A percentile compares a stretch with the other conserved stretches of the same genome.
Conservation (phyloP, 2,113 vertebrate species). For the Pachypanchax playfairii region DNA sequence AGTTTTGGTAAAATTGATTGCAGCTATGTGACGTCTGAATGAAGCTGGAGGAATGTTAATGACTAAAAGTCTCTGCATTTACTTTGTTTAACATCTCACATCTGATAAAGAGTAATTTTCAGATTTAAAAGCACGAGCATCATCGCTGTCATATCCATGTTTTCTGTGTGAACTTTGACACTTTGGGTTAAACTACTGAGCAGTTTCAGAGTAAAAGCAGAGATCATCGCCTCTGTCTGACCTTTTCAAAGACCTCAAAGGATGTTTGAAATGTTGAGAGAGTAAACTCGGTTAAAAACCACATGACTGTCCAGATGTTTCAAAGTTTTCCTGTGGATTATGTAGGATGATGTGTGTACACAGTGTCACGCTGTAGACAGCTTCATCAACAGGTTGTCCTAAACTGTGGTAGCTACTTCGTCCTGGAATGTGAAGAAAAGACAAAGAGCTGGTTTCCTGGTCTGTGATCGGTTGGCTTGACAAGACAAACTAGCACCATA, state of each 20-base stretch:
- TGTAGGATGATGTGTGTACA: conserved; percentile 19
- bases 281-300: conserved; percentile 28
- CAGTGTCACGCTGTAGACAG: conserved; percentile 32
- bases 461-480: conserved; percentile 44
- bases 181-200: conserved; percentile 9
- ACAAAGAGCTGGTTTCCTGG: conserved; percentile 35
- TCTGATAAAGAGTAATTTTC: too few relatives aligned
- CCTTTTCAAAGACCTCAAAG: conserved; percentile 33
- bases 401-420: conserved; percentile 23
- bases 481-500: conserved; percentile 57
- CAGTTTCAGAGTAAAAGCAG: conserved; percentile 20
- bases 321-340: conserved; percentile 52
- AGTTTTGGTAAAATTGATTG: too few relatives aligned
- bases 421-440: conserved; percentile 41
- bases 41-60: too few relatives aligned
- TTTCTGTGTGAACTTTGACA: conserved; percentile 25
- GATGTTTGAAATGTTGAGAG: conserved; percentile 55
- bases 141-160: conserved; percentile 12
- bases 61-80: too few relatives aligned
- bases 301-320: conserved; percentile 55
- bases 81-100: too few relatives aligned
- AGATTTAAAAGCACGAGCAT: too few relatives aligned
- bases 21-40: too few relatives aligned
- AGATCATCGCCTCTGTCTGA: conserved; percentile 36
- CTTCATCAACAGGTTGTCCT: conserved; percentile 48